phyloP scores from a whole-genome alignment of 2,888 invertebrate species.

The Operophtera brumata region DNA sequence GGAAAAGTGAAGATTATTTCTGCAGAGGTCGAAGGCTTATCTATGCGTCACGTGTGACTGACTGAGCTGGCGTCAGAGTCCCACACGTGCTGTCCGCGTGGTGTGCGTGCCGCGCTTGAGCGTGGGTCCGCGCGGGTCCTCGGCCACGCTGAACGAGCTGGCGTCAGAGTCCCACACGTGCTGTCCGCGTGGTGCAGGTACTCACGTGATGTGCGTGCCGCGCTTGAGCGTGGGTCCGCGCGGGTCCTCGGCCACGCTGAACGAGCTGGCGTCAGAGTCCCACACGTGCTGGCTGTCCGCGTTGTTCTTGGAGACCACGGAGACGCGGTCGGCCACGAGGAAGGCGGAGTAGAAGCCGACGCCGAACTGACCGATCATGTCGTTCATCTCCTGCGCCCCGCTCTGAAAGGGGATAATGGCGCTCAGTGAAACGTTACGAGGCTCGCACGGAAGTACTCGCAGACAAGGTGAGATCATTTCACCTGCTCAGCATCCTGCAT shows the following conservation, averaged over 20 bases:
- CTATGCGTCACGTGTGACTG: no score
- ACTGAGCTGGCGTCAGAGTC: conserved; percentile 96
- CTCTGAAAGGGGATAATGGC: conserved; percentile 41
- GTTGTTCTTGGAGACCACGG: conserved; percentile 97
- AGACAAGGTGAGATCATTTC: neutral
- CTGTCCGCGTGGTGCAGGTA: conserved; percentile 72
- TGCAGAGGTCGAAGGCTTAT: no score
- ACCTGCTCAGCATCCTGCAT: conserved; percentile 85
- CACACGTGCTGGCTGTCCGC: conserved; percentile 97
- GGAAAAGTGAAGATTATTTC: no score
- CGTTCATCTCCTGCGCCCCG: conserved; percentile 88
- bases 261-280: conserved; percentile 97
- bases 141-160: conserved; percentile 90
- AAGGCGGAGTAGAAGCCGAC: conserved; percentile 99
- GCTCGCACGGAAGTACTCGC: no score
- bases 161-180: conserved; percentile 99
- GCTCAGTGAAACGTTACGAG: neutral
- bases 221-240: conserved; percentile 94
- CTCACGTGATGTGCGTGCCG: conserved; percentile 91
- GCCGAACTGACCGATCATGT: conserved; percentile 99
- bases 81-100: conserved; percentile 92
- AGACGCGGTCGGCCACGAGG: conserved; percentile 96
- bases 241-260: conserved; percentile 95
- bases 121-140: conserved; percentile 96
- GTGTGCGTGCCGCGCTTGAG: conserved; percentile 92